These are phyloP conservation scores for Pogonomyrmex barbatus DNA, from an alignment of 1,140 invertebrate genomes.

Conservation along the genomic window DNA sequence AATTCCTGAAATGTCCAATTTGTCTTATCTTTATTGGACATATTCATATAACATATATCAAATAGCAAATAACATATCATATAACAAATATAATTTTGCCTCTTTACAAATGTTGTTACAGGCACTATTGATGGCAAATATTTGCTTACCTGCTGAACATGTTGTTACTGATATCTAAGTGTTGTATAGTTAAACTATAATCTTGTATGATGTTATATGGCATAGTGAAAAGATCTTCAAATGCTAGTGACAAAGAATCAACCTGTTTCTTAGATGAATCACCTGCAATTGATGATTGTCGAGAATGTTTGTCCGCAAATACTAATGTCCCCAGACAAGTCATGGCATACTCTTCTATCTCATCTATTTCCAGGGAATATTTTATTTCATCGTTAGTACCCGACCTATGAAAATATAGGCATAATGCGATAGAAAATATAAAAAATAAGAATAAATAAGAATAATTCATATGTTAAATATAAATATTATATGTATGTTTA, in stretches of 20 bases:
- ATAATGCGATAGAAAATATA: neutral
- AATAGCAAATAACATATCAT: neutral
- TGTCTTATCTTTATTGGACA: neutral
- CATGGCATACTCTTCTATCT: slow-evolving; percentile 81
- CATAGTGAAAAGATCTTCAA: slow-evolving; percentile 83
- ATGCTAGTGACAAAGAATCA: slow-evolving; percentile 81
- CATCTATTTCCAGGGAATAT: slow-evolving; percentile 68
- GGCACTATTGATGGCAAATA: neutral
- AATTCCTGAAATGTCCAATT: slow-evolving; percentile 86
- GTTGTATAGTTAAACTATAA: slow-evolving; percentile 82
- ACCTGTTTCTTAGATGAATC: slow-evolving; percentile 67
- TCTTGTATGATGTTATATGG: slow-evolving; percentile 82
- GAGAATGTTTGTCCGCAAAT: slow-evolving; percentile 82
- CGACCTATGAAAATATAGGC: slow-evolving; percentile 70
- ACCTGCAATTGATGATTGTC: slow-evolving; percentile 71
- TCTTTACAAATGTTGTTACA: neutral
- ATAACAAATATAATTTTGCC: slow-evolving; percentile 34
- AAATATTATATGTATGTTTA: neutral
- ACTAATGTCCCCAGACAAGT: slow-evolving; percentile 84
- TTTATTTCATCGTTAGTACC: slow-evolving; percentile 76
- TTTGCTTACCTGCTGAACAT: slow-evolving; percentile 88
- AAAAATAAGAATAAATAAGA: neutral
- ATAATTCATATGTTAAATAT: neutral
- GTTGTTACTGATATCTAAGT: slow-evolving; percentile 91
- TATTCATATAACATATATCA: neutral